Percentiles rank a stretch among this genome's conserved stretches.
Evolutionary conservation across 2,113 vertebrate species (phyloP).

Genomic region (Chaenocephalus aceratus): DNA sequence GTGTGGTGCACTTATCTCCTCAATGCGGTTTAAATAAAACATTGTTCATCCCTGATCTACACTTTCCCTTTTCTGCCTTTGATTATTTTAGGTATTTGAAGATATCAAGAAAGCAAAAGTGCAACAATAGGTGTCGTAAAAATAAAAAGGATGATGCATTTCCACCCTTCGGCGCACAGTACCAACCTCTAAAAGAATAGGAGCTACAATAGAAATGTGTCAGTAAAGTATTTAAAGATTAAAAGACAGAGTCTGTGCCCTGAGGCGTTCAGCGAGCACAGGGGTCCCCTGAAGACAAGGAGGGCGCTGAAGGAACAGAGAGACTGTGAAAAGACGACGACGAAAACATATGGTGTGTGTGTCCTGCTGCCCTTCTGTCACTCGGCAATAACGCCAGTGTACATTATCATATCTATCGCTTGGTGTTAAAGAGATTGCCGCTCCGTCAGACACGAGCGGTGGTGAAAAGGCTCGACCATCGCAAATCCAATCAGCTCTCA

Average conservation of each 20-base stretch:
- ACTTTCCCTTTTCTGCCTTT: slow-evolving; percentile 3
- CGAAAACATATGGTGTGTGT: slow-evolving; percentile 25
- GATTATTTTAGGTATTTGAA: slow-evolving; percentile 24
- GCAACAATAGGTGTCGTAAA: slow-evolving; percentile 40
- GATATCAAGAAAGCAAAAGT: slow-evolving; percentile 24
- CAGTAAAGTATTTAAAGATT: slow-evolving; percentile 66
- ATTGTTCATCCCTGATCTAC: slow-evolving; percentile 20
- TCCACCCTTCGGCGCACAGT: slow-evolving; percentile 18
- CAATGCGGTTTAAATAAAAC: slow-evolving; percentile 20
- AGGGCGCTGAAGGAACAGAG: slow-evolving; percentile 30
- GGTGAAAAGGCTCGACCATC: slow-evolving; percentile 65
- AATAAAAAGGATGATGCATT: slow-evolving; percentile 37
- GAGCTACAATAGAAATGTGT: slow-evolving; percentile 60
- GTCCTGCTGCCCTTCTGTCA: slow-evolving; percentile 68
- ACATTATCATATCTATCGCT: slow-evolving; percentile 83
- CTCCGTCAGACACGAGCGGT: slow-evolving; percentile 56
- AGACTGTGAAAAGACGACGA: slow-evolving; percentile 18
- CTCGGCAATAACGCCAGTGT: slow-evolving; percentile 77
- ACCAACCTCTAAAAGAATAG: slow-evolving; percentile 26
- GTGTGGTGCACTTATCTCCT: slow-evolving; percentile 4
- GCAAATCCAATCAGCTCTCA: slow-evolving; percentile 82
- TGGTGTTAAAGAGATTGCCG: slow-evolving; percentile 79
- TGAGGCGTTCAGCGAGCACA: slow-evolving; percentile 29
- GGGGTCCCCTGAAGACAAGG: slow-evolving; percentile 43
- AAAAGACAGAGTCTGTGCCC: slow-evolving; percentile 58